These are phyloP conservation scores for Oostethus manadensis DNA, from an alignment of 2,113 vertebrate genomes.

Conservation along the genomic window DNA sequence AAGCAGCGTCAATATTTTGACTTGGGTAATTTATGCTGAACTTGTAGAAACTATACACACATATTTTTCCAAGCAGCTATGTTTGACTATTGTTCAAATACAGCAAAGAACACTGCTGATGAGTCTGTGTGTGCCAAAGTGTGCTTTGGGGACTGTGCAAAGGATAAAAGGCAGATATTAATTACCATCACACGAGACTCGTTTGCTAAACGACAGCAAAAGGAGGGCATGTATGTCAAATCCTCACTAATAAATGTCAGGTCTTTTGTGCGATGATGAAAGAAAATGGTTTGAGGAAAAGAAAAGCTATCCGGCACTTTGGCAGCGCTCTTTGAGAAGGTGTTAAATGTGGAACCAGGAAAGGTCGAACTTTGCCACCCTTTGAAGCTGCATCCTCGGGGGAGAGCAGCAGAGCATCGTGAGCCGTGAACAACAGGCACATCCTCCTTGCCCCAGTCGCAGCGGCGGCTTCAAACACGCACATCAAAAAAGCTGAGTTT, in stretches of 20 bases:
- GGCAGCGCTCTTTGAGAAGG: constrained; percentile 40
- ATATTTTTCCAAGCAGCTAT: not conserved
- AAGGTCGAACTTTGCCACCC: constrained; percentile 48
- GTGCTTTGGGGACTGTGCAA: constrained; percentile 2
- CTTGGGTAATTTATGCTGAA: not conserved
- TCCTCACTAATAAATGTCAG: constrained; percentile 21
- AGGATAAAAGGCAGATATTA: constrained; percentile 16
- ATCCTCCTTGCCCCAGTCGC: constrained; percentile 42
- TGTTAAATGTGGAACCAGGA: constrained; percentile 56
- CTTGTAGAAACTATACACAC: not conserved
- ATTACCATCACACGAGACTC: constrained; percentile 8
- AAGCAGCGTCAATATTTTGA: too few species aligned
- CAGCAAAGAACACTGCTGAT: constrained; percentile 3
- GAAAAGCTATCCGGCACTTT: constrained; percentile 30
- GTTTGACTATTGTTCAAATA: constrained; percentile 3
- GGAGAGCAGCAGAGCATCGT: constrained; percentile 40
- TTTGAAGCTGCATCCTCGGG: constrained; percentile 52
- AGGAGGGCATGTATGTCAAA: constrained; percentile 13
- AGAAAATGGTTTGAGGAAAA: constrained; percentile 17
- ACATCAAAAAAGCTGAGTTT: constrained; percentile 60
- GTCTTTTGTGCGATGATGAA: constrained; percentile 36
- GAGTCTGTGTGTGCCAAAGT: constrained; percentile 4
- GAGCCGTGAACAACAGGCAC: constrained; percentile 57
- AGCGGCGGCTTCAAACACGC: constrained; percentile 51
- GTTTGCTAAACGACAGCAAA: constrained; percentile 24